Conservation (phyloP, 2,888 invertebrate genomes). For the Leuctra nigra region DNA sequence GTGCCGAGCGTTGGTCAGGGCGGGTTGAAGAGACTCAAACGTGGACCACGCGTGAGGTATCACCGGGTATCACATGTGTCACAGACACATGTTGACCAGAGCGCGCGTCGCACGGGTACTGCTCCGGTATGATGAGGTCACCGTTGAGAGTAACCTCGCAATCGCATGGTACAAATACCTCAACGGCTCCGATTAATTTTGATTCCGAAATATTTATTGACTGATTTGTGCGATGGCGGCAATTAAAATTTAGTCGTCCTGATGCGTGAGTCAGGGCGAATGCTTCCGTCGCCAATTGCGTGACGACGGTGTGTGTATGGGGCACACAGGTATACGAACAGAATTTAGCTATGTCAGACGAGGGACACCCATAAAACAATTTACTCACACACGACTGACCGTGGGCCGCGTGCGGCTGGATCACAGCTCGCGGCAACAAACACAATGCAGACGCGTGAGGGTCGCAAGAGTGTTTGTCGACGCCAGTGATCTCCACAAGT, state of each 20-base stretch:
- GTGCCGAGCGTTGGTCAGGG: no score
- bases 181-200: no score
- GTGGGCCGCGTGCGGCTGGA: not conserved
- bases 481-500: not conserved
- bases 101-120: not conserved
- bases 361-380: not conserved
- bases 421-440: not conserved
- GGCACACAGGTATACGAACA: no score
- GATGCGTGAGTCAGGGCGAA: no score
- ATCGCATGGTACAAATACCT: no score
- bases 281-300: not conserved
- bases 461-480: not conserved
- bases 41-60: not conserved
- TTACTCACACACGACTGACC: not conserved
- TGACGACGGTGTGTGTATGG: not conserved
- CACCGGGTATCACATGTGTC: no score
- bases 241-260: no score
- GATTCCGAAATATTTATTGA: not conserved
- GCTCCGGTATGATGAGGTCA: no score
- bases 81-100: not conserved
- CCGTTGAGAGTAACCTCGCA: no score
- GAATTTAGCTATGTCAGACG: not conserved
- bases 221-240: not conserved
- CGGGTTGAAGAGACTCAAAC: no score
- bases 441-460: no score